Evolutionary conservation across 2,888 invertebrate species (phyloP).

Genomic region (Melipona bicolor): DNA sequence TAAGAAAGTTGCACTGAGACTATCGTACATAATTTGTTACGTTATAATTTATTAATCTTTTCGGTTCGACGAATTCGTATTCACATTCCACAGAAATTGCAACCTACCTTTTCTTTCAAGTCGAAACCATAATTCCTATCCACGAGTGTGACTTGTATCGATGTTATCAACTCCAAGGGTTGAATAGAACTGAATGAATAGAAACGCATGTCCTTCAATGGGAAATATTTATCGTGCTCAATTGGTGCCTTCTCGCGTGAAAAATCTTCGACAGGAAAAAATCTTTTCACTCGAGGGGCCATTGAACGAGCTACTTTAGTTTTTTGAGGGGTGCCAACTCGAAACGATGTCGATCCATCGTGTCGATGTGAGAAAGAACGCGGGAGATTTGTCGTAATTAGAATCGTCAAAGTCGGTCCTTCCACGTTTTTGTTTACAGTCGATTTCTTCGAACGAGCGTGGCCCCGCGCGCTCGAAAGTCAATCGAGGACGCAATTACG

Average conservation of each 20-base stretch:
- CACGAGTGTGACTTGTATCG: too few species aligned
- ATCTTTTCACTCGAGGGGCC: not conserved
- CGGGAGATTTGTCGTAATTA: not conserved
- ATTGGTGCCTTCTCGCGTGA: not conserved
- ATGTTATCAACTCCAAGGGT: not conserved
- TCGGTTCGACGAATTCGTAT: too few species aligned
- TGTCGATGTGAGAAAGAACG: not conserved
- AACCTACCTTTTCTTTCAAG: too few species aligned
- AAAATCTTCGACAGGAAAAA: too few species aligned
- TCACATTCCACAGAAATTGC: too few species aligned
- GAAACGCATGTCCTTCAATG: not conserved
- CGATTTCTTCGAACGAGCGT: not conserved
- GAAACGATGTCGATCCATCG: not conserved
- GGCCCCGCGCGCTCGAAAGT: not conserved
- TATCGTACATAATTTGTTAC: too few species aligned
- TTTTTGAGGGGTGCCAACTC: not conserved
- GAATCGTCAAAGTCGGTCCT: not conserved
- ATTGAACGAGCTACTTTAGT: not conserved
- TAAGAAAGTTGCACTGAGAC: too few species aligned
- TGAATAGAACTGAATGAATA: not conserved
- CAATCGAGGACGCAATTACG: conserved; percentile 18
- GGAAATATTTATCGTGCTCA: not conserved
- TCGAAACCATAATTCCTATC: too few species aligned
- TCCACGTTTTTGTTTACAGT: not conserved
- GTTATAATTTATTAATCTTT: too few species aligned